phyloP scores from a whole-genome alignment of 1,140 invertebrate genomes.

The Pseudachorutes palmiensis region DNA sequence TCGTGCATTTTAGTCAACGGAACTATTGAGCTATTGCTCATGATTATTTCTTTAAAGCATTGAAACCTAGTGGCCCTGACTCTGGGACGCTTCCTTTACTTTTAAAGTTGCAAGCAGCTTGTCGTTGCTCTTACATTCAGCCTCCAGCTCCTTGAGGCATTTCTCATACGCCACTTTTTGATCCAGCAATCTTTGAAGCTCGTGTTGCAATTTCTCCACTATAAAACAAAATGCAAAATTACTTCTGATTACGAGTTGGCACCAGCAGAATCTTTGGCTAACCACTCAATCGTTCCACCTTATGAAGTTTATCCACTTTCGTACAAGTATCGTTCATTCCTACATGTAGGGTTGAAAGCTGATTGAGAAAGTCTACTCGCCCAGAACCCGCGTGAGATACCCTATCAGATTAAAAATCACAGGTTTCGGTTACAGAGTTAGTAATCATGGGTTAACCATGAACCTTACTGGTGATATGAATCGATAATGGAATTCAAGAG shows the following conservation, averaged over 20 bases:
- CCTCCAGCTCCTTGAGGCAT: constrained; percentile 32
- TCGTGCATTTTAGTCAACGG: no score
- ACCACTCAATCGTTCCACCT: constrained; percentile 31
- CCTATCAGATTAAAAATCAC: constrained; percentile 8
- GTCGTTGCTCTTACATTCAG: constrained; percentile 34
- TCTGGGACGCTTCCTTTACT: constrained; percentile 9
- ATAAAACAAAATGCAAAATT: constrained; percentile 2
- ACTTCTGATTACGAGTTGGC: not conserved
- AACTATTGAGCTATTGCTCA: no score
- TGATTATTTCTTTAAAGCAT: no score
- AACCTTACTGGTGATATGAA: constrained; percentile 74
- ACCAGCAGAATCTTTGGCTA: not conserved
- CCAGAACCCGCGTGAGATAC: constrained; percentile 18
- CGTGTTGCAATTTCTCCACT: constrained; percentile 32
- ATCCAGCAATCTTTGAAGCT: constrained; percentile 31
- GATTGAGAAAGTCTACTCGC: constrained; percentile 31
- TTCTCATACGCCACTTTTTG: constrained; percentile 37
- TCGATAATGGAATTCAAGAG: constrained; percentile 90
- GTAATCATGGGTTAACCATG: not conserved
- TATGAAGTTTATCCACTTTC: constrained; percentile 33
- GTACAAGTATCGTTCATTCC: constrained; percentile 34
- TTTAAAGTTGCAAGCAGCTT: constrained; percentile 29
- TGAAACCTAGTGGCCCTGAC: no score
- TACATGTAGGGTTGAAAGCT: constrained; percentile 27
- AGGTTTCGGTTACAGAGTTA: not conserved